phyloP scores from a whole-genome alignment of 1,140 invertebrate species.

The Leptinotarsa texana region DNA sequence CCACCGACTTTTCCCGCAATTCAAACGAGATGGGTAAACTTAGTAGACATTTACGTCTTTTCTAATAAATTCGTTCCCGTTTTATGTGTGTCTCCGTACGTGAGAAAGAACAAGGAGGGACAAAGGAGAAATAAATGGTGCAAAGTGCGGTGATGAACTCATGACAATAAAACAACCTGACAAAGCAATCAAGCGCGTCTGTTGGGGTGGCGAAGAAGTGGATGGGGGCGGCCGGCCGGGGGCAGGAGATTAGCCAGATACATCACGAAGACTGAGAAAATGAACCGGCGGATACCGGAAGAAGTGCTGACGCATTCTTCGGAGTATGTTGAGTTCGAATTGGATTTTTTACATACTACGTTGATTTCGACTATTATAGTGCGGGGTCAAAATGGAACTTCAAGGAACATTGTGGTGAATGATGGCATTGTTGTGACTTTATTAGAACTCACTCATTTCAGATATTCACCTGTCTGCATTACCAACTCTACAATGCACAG shows the following conservation, averaged over 20 bases:
- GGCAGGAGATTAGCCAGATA: slow-evolving; percentile 50
- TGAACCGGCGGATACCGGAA: background rate
- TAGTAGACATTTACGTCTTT: background rate
- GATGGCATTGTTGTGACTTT: too few species aligned
- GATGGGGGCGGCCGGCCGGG: slow-evolving; percentile 7
- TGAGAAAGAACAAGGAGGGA: slow-evolving; percentile 2
- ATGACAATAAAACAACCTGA: slow-evolving; percentile 51
- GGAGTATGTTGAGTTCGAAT: background rate
- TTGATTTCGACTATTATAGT: background rate
- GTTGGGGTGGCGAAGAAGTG: slow-evolving; percentile 31
- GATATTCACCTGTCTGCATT: too few species aligned
- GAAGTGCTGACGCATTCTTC: background rate
- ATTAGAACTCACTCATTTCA: too few species aligned
- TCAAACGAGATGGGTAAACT: slow-evolving; percentile 5
- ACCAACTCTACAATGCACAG: too few species aligned
- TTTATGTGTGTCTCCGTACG: background rate
- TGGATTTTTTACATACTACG: background rate
- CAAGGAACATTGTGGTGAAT: too few species aligned
- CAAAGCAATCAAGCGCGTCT: slow-evolving; percentile 48
- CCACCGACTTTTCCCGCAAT: background rate
- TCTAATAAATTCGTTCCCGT: background rate
- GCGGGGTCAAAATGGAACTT: too few species aligned
- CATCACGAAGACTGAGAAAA: slow-evolving; percentile 40
- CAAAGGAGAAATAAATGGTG: slow-evolving; percentile 39
- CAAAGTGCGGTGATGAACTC: slow-evolving; percentile 41